A percentile compares a stretch with the other conserved stretches of the same genome.
Conservation (phyloP, 1,140 invertebrate genomes). For the Euschistus heros region DNA sequence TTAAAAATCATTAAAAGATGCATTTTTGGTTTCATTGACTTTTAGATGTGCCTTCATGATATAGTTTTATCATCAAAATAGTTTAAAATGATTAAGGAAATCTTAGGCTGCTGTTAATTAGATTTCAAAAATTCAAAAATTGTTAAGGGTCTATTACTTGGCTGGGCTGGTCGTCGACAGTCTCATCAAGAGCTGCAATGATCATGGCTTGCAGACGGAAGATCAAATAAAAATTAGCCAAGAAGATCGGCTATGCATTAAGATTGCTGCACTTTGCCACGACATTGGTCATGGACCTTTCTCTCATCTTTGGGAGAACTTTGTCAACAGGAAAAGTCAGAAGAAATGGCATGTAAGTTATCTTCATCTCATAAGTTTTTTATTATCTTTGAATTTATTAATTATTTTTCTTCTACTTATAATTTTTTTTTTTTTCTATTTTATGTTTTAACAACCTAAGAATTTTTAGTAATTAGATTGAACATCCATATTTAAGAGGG, state of each 20-base stretch:
- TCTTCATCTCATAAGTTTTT: background rate
- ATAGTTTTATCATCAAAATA: too few relatives aligned
- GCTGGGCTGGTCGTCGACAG: slow-evolving; percentile 31
- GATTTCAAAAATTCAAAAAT: too few relatives aligned
- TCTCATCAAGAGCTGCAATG: background rate
- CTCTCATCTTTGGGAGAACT: slow-evolving; percentile 48
- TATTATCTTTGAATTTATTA: background rate
- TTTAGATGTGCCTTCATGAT: too few relatives aligned
- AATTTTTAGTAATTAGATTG: too few relatives aligned
- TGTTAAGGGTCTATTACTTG: slow-evolving; percentile 33
- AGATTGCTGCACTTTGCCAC: slow-evolving; percentile 55
- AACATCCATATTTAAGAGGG: too few relatives aligned
- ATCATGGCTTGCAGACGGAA: background rate
- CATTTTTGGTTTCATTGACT: too few relatives aligned
- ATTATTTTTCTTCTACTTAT: too few relatives aligned
- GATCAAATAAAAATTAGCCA: slow-evolving; percentile 6
- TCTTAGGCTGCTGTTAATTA: too few relatives aligned
- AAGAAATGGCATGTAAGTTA: slow-evolving; percentile 34
- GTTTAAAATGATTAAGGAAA: too few relatives aligned
- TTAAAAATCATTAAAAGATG: too few relatives aligned
- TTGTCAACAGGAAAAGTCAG: slow-evolving; percentile 32
- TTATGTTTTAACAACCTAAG: too few relatives aligned
- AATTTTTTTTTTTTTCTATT: too few relatives aligned
- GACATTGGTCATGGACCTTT: slow-evolving; percentile 59
- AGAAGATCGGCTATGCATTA: slow-evolving; percentile 33